Evolutionary conservation across 37 sponge, comb jelly and placozoan species (phyloP), one percentile per base, ranked within the genome.

Genomic region (Aphrocallistes beatrix): DNA sequence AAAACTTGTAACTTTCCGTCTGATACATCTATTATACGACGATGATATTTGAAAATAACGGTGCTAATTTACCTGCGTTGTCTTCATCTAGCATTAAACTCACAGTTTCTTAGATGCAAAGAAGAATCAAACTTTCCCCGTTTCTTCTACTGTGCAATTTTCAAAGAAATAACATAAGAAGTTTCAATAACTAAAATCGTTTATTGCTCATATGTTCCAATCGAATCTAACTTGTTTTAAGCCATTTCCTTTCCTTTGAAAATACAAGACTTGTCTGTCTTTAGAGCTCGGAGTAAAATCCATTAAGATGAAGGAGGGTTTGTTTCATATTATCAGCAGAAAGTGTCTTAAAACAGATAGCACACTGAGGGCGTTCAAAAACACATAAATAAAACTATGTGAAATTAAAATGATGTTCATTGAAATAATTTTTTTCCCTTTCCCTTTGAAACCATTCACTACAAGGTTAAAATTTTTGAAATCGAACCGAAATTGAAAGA

Each of bases 291-390:
- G 75, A 30, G 75, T 60, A 30, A 60, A 19, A 32, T 60, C 75
- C 34, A 32, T 60, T 28, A 60, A 60, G 75, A 60, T 60, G 75
- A 60, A 60, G 75, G 34, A 60, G 75, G 75, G 3, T 60, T 60
- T 19, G 75, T 60, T 28, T 60, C 75, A 60, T 60, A 60, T 13
- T 60, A 60, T 60, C 75, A 60, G 75, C 45, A 42, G 45, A 42
- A 42, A 42, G 45, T 60, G 34, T 28, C 75, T 60, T 60, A 32
- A 60, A 60, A 60, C 75, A 60, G 75, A 60, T 32, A 60, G n/a
- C 75, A 60, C 34, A 60, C 75, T 60, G 75, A 60, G 75, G 75
- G 75, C 75, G 75, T 60, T 60, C 75, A 60, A 60, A 60, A 60
- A 19, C 25, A 60, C 75, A 19, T 32, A 60, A 19, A 60, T 60